phyloP scores from a whole-genome alignment of 2,888 invertebrate species.

The Acronicta leporina region DNA sequence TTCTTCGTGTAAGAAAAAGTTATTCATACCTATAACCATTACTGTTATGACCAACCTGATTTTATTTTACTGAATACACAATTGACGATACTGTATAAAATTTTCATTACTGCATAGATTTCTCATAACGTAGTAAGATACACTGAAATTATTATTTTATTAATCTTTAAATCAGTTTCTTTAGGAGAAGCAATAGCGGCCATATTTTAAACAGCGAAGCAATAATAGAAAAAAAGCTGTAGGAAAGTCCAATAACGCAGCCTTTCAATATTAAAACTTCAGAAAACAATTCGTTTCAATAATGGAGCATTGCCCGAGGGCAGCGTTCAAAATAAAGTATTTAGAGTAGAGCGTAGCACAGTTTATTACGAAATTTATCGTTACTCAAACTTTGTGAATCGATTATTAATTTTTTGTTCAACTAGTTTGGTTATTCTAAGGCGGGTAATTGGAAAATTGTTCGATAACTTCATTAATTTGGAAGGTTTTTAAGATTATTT shows the following conservation, averaged over 20 bases:
- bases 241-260: slow-evolving; percentile 68
- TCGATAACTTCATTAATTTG: slow-evolving; percentile 30
- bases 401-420: slow-evolving; percentile 68
- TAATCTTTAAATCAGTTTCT: background rate
- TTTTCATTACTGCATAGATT: no score
- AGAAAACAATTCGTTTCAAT: slow-evolving; percentile 84
- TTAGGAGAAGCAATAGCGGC: slow-evolving; percentile 18
- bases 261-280: slow-evolving; percentile 80
- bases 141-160: no score
- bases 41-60: no score
- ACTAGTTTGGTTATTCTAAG: slow-evolving; percentile 49
- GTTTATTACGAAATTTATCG: slow-evolving; percentile 79
- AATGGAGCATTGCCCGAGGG: slow-evolving; percentile 79
- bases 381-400: slow-evolving; percentile 68
- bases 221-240: slow-evolving; percentile 64
- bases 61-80: no score
- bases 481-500: slow-evolving; percentile 24
- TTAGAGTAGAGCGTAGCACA: slow-evolving; percentile 73
- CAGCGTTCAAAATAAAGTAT: slow-evolving; percentile 80
- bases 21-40: no score
- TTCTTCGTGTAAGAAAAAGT: no score
- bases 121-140: no score
- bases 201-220: slow-evolving; percentile 52
- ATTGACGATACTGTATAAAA: no score
- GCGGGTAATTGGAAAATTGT: slow-evolving; percentile 41